Percentiles rank a stretch among this genome's conserved stretches.
These are phyloP conservation scores for Epinotia demarniana DNA, from an alignment of 2,888 invertebrate genomes.

Conservation along the genomic window DNA sequence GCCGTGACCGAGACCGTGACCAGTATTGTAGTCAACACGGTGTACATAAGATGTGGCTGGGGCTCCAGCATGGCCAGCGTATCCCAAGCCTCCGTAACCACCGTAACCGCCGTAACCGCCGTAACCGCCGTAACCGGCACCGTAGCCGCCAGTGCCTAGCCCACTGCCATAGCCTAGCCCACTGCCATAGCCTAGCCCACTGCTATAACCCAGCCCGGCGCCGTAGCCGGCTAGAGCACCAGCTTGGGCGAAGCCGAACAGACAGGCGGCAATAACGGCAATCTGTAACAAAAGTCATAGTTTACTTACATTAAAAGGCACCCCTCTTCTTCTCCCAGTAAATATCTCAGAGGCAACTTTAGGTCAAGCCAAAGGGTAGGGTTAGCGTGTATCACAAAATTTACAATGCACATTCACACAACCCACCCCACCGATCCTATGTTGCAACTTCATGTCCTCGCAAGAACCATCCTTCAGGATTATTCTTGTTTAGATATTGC, in stretches of 20 bases:
- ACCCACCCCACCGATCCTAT: too few relatives aligned
- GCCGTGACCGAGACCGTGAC: neutral
- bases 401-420: too few relatives aligned
- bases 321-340: too few relatives aligned
- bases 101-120: constrained; percentile 3
- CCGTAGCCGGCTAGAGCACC: constrained; percentile 47
- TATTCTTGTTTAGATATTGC: too few relatives aligned
- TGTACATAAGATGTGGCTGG: neutral
- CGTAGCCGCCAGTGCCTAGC: constrained; percentile 14
- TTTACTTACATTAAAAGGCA: too few relatives aligned
- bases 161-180: constrained; percentile 19
- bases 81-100: constrained; percentile 7
- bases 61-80: neutral
- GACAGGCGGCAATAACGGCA: constrained; percentile 56
- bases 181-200: constrained; percentile 24
- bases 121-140: neutral
- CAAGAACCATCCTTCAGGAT: too few relatives aligned
- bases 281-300: constrained; percentile 52
- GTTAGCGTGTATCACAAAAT: too few relatives aligned
- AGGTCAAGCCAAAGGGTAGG: too few relatives aligned
- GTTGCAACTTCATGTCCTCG: too few relatives aligned
- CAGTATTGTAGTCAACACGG: constrained; percentile 1
- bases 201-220: constrained; percentile 26
- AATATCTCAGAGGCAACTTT: too few relatives aligned
- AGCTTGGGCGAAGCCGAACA: constrained; percentile 62